Base-by-base conservation (phyloP, 1,140 invertebrate genomes). In the Pogonomyrmex californicus region DNA sequence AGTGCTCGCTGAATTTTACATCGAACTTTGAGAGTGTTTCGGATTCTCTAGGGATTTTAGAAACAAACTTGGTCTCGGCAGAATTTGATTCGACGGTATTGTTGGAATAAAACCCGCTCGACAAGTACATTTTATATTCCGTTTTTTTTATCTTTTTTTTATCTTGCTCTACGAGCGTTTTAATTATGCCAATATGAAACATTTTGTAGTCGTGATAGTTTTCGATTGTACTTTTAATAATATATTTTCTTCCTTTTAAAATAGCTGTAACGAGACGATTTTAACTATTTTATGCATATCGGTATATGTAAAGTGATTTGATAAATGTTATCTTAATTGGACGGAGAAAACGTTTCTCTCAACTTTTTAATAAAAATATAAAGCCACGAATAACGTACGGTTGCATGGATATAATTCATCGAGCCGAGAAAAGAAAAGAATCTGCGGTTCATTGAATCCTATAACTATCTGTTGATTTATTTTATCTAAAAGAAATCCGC, bases 401-500 rank as follows among this genome's bases (percentile, higher is more conserved):
- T 3, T 1, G 9, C 1, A 66, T 23, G 17, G 51, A 33, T 73
- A 41, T 58, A 56, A 58, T 79, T 68, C 17, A n/a, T 9, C 4
- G 12, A 33, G 6, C 3, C 10, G 17, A 12, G 17, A 41, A 54
- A 68, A 12, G 17, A 79, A 2, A 68, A 12, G 17, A 79, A 2
- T 9, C 4, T n/a, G 30, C 38, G 10, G 30, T 62, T 12, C 44
- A 56, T 56, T 41, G 7, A 68, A 68, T 56, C 70, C 14, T 41
- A 1, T 9, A 30, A 23, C 33, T 54, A 38, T 56, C 66, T 81
- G 33, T 81, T 70, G 56, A 81, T 81, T 70, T 6, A n/a, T 36
- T 9, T 23, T 17, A 3, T 81, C n/a, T 14, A 54, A 54, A 81
- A 56, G 2, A 30, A 14, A 54, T 30, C 12, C 10, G 17, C 9